A percentile compares a stretch with the other conserved stretches of the same genome.
Conservation (phyloP, 2,888 invertebrate genomes). For the Heliothis peltigera region DNA sequence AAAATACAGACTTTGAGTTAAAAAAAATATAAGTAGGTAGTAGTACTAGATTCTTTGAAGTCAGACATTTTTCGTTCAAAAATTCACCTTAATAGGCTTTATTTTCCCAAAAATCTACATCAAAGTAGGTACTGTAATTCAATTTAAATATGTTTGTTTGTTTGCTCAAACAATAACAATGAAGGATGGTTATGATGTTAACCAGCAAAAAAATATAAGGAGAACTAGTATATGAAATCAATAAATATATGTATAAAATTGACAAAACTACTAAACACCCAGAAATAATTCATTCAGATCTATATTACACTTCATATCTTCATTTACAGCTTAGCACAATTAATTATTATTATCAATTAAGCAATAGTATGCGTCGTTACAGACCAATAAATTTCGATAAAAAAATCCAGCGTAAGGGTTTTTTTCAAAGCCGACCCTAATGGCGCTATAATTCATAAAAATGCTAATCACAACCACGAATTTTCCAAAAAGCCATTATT, state of each 20-base stretch:
- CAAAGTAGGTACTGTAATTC: neutral
- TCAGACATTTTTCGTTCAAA: neutral
- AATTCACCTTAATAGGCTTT: neutral
- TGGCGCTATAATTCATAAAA: constrained; percentile 1
- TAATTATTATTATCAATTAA: neutral
- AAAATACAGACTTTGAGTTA: neutral
- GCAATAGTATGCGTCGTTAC: neutral
- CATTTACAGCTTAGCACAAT: neutral
- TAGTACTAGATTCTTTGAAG: neutral
- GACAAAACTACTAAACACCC: no score
- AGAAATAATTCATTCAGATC: no score
- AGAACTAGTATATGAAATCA: no score
- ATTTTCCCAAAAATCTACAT: neutral
- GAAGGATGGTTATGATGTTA: no score
- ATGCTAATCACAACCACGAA: constrained; percentile 1
- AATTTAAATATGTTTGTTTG: no score
- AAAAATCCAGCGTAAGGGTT: neutral
- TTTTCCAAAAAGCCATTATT: constrained; percentile 19
- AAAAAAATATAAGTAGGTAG: no score
- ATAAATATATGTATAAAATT: no score
- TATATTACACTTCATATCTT: no score
- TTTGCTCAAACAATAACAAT: no score
- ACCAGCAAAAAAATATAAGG: no score
- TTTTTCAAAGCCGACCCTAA: neutral
- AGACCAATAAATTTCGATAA: neutral